phyloP scores from a whole-genome alignment of 2,797 vertebrate species.

The Bovichtus diacanthus region DNA sequence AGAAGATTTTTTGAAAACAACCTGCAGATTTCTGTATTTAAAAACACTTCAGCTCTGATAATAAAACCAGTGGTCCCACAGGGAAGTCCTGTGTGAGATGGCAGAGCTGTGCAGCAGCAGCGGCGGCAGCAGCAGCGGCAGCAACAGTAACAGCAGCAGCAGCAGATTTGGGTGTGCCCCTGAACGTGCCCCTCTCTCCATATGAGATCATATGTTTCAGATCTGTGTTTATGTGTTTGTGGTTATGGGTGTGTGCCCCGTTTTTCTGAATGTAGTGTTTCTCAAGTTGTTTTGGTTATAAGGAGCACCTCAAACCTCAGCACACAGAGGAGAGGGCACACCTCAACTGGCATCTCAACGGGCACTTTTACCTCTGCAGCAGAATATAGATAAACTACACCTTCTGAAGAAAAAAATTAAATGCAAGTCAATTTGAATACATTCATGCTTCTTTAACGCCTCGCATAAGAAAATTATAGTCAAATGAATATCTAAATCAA shows the following conservation, averaged over 20 bases:
- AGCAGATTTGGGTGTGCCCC: constrained; percentile 80
- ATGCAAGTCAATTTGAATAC: neutral
- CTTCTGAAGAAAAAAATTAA: neutral
- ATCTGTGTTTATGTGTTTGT: constrained; percentile 85
- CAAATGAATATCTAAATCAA: constrained; percentile 14
- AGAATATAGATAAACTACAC: neutral
- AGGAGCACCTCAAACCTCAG: constrained; percentile 81
- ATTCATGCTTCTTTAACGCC: neutral
- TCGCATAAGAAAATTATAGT: neutral
- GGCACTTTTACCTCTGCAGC: constrained; percentile 49
- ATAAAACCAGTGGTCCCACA: constrained; percentile 51
- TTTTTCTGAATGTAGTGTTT: constrained; percentile 80
- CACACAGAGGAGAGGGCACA: constrained; percentile 78
- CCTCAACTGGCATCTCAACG: constrained; percentile 79
- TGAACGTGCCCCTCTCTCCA: constrained; percentile 73
- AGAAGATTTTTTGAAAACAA: neutral
- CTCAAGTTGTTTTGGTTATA: constrained; percentile 80
- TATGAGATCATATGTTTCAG: constrained; percentile 84
- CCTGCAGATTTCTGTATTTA: neutral
- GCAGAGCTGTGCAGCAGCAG: constrained; percentile 55
- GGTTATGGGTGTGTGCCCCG: constrained; percentile 86
- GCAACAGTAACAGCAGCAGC: constrained; percentile 47
- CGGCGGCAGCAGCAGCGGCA: constrained; percentile 49
- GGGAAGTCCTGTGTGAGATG: constrained; percentile 74
- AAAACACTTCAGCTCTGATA: constrained; percentile 29